Evolutionary conservation across 2,888 invertebrate species (phyloP).

Genomic region (Neoitamus cyanurus): DNA sequence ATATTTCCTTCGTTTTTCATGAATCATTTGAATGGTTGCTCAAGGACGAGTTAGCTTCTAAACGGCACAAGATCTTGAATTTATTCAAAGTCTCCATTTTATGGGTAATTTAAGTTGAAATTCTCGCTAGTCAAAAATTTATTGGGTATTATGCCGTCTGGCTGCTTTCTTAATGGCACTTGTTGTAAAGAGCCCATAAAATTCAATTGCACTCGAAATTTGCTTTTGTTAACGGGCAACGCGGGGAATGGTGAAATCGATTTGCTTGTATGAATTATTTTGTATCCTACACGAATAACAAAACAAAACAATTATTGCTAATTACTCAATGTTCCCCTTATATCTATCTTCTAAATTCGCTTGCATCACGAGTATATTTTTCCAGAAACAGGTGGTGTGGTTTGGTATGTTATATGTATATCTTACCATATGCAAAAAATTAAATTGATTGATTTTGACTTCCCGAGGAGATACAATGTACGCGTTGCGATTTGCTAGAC

Average conservation of each 20-base stretch:
- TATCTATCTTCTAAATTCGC: background rate
- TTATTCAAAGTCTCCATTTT: slow-evolving; percentile 21
- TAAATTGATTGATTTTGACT: too few relatives aligned
- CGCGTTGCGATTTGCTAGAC: too few relatives aligned
- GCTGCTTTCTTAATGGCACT: slow-evolving; percentile 1
- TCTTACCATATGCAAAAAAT: too few relatives aligned
- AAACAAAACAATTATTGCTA: background rate
- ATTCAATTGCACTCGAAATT: slow-evolving; percentile 14
- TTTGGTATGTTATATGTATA: too few relatives aligned
- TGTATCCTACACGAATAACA: background rate
- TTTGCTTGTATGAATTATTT: background rate
- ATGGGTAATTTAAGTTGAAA: slow-evolving; percentile 18
- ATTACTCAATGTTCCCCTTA: background rate
- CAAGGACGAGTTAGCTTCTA: background rate
- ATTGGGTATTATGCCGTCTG: background rate
- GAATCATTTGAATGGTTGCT: slow-evolving; percentile 4
- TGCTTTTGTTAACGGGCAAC: background rate
- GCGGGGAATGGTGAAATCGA: background rate
- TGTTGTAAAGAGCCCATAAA: slow-evolving; percentile 4
- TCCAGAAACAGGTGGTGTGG: too few relatives aligned
- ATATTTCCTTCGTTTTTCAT: slow-evolving; percentile 3
- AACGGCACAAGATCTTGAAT: background rate
- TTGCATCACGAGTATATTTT: background rate
- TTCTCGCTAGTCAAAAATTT: background rate
- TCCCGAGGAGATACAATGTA: too few relatives aligned